Evolutionary conservation across 2,888 invertebrate genomes (phyloP), one percentile per base, ranked within the genome.

Genomic region (Bombylius major): DNA sequence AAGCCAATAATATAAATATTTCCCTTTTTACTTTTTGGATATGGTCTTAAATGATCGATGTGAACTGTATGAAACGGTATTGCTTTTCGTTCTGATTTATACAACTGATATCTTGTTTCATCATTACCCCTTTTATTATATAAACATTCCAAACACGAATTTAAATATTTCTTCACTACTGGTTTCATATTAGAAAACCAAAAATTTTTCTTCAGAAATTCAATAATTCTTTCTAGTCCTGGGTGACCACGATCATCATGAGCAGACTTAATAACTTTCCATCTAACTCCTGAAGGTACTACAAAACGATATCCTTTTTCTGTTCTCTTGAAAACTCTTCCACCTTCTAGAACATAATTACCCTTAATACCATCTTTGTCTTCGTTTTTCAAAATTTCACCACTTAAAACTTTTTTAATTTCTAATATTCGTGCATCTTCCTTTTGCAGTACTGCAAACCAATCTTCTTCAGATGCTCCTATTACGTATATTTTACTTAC

Each of bases 161-260:
- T 47, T 1, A 61, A 32, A 33, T 60, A 60, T 44, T 60, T 59
- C n/a, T 46, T 14, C 11, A 61, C 59, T 14, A 54, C 51, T 46
- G 13, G 11, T 12, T 62, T 61, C 69, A 73, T 68, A 9, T 64
- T 64, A 0, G 67, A 66, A 54, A 74, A 73, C 70, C 70, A 75
- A 60, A 69, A 75, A 12, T 62, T 58, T 45, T 63, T 51, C 13
- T 39, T 50, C 4, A 56, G 23, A 34, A 6, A n/a, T 14, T 55
- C 50, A 5, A 50, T 23, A 12, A 53, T 56, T 45, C 50, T 42
- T 33, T 53, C 50, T 9, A 53, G 31, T n/a, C 50, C 56, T 11
- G n/a, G 34, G 31, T 56, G 53, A 14, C 50, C 53, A 4, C 13
- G 34, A 36, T 56, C 39, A 39, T 56, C 53, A 50, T 56, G 50